Conservation (phyloP, 2,797 vertebrate genomes). For the Sebastes matsubarae region DNA sequence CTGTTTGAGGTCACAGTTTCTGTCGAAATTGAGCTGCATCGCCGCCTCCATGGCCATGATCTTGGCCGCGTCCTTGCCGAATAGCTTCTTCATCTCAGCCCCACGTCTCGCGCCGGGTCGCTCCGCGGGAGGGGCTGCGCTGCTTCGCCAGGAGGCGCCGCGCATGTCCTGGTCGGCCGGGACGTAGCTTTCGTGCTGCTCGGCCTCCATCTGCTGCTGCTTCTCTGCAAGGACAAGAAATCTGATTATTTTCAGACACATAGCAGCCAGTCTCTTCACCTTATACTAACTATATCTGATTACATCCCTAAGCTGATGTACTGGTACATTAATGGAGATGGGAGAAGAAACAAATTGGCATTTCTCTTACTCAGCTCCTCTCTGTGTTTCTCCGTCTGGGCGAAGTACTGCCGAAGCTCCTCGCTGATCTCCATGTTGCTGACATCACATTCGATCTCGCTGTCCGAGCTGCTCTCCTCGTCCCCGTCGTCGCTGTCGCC, state of each 20-base stretch:
- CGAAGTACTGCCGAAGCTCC: slow-evolving; percentile 95
- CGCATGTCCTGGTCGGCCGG: slow-evolving; percentile 89
- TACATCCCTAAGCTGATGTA: too few relatives aligned
- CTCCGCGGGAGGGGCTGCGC: slow-evolving; percentile 83
- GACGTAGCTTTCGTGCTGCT: slow-evolving; percentile 80
- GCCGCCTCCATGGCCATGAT: slow-evolving; percentile 93
- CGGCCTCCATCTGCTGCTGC: slow-evolving; percentile 90
- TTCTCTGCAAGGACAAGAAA: slow-evolving; percentile 77
- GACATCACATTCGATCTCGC: slow-evolving; percentile 89
- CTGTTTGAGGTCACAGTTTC: slow-evolving; percentile 91
- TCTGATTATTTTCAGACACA: neutral
- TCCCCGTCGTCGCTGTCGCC: neutral
- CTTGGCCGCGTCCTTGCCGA: slow-evolving; percentile 87
- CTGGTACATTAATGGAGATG: neutral
- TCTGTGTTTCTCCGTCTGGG: slow-evolving; percentile 89
- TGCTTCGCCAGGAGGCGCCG: slow-evolving; percentile 62
- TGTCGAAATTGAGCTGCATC: slow-evolving; percentile 86
- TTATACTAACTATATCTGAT: too few relatives aligned
- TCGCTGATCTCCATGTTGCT: slow-evolving; percentile 97
- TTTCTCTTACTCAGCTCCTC: slow-evolving; percentile 91
- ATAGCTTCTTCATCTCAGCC: slow-evolving; percentile 92
- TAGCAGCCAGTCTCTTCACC: neutral
- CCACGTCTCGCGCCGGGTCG: slow-evolving; percentile 87
- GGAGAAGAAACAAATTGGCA: neutral
- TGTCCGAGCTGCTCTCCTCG: slow-evolving; percentile 79